phyloP scores from a whole-genome alignment of 2,113 vertebrate genomes.

The mouse (Mus musculus) region GRCm39 chr7:140810501-140811000 shows the following conservation, averaged over 20 bases:
- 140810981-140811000: not conserved
- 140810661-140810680: not conserved
- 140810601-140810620: not conserved
- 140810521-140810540: rapidly evolving
- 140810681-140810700: not conserved
- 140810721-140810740: rapidly evolving
- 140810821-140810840: rapidly evolving
- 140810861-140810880: not conserved
- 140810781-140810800: not conserved
- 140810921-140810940: rapidly evolving
- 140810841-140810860: not conserved
- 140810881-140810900: rapidly evolving
- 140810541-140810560: not conserved
- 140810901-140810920: not conserved
- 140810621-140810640: not conserved
- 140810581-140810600: not conserved
- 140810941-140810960: not conserved
- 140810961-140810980: not conserved
- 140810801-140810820: not conserved
- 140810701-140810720: not conserved
- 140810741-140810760: not conserved
- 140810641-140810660: not conserved
- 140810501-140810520: not conserved
- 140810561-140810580: not conserved
- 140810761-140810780: not conserved